Conservation (phyloP, 2,797 vertebrate genomes). For the Sardinella longiceps region DNA sequence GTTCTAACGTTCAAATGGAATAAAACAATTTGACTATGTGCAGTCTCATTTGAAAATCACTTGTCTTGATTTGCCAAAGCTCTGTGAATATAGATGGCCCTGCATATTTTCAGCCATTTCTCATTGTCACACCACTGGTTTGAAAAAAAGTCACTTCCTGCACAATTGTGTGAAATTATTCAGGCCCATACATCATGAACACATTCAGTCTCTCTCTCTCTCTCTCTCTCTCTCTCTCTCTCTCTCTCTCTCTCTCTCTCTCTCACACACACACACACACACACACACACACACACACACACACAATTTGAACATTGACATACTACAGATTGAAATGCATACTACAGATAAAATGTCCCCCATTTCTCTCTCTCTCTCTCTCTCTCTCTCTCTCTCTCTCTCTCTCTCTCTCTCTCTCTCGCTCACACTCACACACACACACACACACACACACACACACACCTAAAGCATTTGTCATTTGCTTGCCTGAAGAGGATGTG, state of each 20-base stretch:
- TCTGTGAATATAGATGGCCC: background rate
- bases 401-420: background rate
- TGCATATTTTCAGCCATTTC: background rate
- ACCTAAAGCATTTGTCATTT: background rate
- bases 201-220: background rate
- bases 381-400: background rate
- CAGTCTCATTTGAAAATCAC: slow-evolving; percentile 10
- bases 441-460: background rate
- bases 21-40: background rate
- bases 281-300: background rate
- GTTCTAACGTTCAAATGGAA: background rate
- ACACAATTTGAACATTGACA: background rate
- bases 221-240: too few relatives aligned
- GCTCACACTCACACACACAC: too few relatives aligned
- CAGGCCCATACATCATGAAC: background rate
- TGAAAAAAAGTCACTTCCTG: slow-evolving; percentile 12
- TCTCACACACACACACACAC: background rate
- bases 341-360: too few relatives aligned
- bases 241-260: too few relatives aligned
- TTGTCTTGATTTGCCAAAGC: background rate
- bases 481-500: background rate
- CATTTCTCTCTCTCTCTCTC: too few relatives aligned
- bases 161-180: slow-evolving; percentile 6
- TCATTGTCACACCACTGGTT: background rate
- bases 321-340: too few relatives aligned